Evolutionary conservation across 2,797 vertebrate species (phyloP), one percentile per base, ranked within the genome.

Genomic region (Diglossa cyanea): DNA sequence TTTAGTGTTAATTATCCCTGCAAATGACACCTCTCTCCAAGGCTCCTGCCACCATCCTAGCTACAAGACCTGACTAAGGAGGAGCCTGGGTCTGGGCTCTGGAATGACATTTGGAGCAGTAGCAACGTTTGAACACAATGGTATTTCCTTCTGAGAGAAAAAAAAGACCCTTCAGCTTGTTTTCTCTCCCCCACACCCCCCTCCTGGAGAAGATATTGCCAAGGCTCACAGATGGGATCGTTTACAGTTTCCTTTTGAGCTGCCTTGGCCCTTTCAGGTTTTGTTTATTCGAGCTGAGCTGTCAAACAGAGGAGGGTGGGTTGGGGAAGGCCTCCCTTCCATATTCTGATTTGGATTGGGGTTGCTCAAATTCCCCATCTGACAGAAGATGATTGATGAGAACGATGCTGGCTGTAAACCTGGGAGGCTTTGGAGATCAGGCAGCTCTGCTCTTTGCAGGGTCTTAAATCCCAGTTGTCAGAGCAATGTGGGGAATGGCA

Each of bases 191-290:
- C 53, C 57, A 65, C 1, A 0, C 47, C 24, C 39, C 86, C 86
- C 93, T 94, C 61, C 93, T 61, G 88, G 92, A 95, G 83, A 86
- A 97, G 91, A 92, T 93, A 68, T 39, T 91, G 79, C 91, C 95
- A 97, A 97, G 93, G 94, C 86, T 88, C 96, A 96, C 97, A 97
- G 97, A 97, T 96, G 97, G 97, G 94, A 97, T 96, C 96, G 58
- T 95, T 97, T 97, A 95, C 86, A 92, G 94, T 94, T 94, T 96
- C 81, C 93, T 97, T 97, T 97, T 96, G 91, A 98, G 97, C 94
- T 85, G 97, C 91, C 70, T 90, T 94, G 89, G 85, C 63, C 88
- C 93, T 96, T 97, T 97, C 94, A 93, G 93, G 88, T 86, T 95
- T 91, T 98, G 96, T 97, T 98, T 97, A 96, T 96, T 95, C 31